These are phyloP conservation scores for Meiosimyza decipiens DNA, from an alignment of 2,888 invertebrate genomes.

Conservation along the genomic window DNA sequence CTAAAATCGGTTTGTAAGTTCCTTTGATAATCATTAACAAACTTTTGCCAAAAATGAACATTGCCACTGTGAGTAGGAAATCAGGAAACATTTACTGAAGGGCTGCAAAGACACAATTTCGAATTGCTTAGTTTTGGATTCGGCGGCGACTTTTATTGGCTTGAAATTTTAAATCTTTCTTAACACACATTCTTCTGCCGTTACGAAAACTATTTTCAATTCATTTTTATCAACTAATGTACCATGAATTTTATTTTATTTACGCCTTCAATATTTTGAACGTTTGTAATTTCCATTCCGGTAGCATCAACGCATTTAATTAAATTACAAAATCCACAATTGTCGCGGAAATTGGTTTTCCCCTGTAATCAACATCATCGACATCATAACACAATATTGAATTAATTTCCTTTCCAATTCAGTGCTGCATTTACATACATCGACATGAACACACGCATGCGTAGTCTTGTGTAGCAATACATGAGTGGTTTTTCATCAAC, in stretches of 20 bases:
- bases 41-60: no score
- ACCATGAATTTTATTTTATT: slow-evolving; percentile 22
- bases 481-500: background rate
- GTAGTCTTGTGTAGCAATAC: no score
- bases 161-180: slow-evolving; percentile 14
- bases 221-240: background rate
- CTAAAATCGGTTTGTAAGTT: no score
- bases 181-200: background rate
- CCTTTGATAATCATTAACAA: no score
- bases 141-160: background rate
- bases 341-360: slow-evolving; percentile 13
- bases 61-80: no score
- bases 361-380: background rate
- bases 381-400: background rate
- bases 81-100: no score
- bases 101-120: no score
- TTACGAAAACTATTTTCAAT: background rate
- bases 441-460: no score
- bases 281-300: slow-evolving; percentile 4
- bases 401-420: slow-evolving; percentile 8
- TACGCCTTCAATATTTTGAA: background rate
- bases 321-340: slow-evolving; percentile 30
- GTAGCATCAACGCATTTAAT: background rate
- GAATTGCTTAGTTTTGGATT: no score
- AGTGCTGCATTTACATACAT: background rate